Evolutionary conservation across 1,140 invertebrate species (phyloP).

Genomic region (Monomorium pharaonis): DNA sequence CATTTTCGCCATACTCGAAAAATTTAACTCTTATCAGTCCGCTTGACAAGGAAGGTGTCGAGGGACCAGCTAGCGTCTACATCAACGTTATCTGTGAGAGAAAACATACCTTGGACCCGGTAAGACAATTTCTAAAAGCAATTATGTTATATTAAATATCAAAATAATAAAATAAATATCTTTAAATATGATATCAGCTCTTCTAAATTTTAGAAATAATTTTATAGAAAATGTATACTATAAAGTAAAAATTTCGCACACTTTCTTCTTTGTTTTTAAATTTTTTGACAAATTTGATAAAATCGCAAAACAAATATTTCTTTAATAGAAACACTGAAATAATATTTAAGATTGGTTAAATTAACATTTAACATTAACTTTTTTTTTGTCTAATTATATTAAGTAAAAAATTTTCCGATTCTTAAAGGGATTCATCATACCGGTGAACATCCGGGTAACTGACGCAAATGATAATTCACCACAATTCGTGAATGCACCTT

Average conservation of each 20-base stretch:
- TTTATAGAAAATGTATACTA: not conserved
- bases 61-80: slow-evolving; percentile 93
- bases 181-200: not conserved
- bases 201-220: not conserved
- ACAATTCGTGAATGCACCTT: slow-evolving; percentile 92
- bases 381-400: not conserved
- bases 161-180: not conserved
- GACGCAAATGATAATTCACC: slow-evolving; percentile 97
- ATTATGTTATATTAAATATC: not conserved
- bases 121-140: slow-evolving; percentile 71
- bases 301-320: not conserved
- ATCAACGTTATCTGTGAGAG: slow-evolving; percentile 94
- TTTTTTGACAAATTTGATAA: not conserved
- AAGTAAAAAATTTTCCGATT: slow-evolving; percentile 55
- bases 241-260: not conserved
- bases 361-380: too few species aligned
- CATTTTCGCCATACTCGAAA: slow-evolving; percentile 91
- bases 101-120: slow-evolving; percentile 92
- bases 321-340: not conserved
- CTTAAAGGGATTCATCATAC: slow-evolving; percentile 92
- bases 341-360: not conserved
- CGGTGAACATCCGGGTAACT: slow-evolving; percentile 95
- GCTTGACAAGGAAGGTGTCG: slow-evolving; percentile 94
- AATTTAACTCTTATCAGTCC: slow-evolving; percentile 91
- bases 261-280: not conserved